A percentile compares a stretch with the other conserved stretches of the same genome.
phyloP scores from a whole-genome alignment of 2,113 vertebrate species.

The Crypturellus undulatus region DNA sequence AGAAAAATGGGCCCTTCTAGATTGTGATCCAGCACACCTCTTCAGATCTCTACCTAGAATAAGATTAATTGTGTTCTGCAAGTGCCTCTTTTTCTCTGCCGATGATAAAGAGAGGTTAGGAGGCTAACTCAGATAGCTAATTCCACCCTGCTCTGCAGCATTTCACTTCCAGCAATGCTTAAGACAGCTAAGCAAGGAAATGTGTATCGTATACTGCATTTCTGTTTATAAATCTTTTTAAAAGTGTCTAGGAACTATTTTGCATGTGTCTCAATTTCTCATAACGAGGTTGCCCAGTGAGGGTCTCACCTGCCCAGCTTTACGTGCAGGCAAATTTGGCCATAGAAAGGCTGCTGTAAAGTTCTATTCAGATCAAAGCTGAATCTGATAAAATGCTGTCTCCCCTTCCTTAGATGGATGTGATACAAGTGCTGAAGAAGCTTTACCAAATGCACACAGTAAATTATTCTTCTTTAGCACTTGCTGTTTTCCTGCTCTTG shows the following conservation, averaged over 20 bases:
- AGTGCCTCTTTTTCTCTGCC: not conserved
- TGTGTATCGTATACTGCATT: not conserved
- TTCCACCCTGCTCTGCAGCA: not conserved
- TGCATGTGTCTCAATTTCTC: not conserved
- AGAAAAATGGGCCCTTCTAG: not conserved
- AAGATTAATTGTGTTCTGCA: slow-evolving; percentile 20
- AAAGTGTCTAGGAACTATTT: not conserved
- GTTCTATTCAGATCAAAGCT: not conserved
- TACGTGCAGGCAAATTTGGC: not conserved
- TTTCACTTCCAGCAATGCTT: not conserved
- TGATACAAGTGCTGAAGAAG: not conserved
- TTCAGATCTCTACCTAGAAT: slow-evolving; percentile 8
- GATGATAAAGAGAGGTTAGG: not conserved
- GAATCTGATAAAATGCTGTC: not conserved
- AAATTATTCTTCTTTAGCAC: not conserved
- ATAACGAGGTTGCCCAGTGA: not conserved
- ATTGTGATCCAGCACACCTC: not conserved
- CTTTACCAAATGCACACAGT: not conserved
- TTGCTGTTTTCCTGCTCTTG: not conserved
- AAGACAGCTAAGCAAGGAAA: not conserved
- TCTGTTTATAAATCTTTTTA: not conserved
- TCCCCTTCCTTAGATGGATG: not conserved
- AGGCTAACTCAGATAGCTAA: not conserved
- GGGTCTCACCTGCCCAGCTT: not conserved
- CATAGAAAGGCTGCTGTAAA: not conserved